A percentile compares a stretch with the other conserved stretches of the same genome.
These are phyloP conservation scores for Phylloscopus trochilus DNA, from an alignment of 2,113 vertebrate genomes.

Conservation along the genomic window DNA sequence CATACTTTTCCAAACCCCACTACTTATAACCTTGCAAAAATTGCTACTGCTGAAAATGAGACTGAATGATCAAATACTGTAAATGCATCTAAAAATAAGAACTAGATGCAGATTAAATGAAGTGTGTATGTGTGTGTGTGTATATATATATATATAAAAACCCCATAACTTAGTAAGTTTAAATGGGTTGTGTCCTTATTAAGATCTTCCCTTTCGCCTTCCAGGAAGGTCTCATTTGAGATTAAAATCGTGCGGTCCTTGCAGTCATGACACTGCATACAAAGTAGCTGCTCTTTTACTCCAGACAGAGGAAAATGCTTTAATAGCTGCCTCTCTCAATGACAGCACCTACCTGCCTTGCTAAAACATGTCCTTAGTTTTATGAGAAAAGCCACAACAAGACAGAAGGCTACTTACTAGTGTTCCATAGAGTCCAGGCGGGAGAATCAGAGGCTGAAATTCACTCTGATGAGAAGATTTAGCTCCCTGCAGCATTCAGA, in stretches of 20 bases:
- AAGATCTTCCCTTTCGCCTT: neutral
- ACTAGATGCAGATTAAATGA: neutral
- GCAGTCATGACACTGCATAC: constrained; percentile 40
- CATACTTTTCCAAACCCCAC: neutral
- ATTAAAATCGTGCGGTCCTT: neutral
- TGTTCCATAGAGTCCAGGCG: constrained; percentile 48
- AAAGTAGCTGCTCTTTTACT: constrained; percentile 42
- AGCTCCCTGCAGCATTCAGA: constrained; percentile 43
- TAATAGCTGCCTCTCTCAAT: neutral
- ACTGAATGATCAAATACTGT: neutral
- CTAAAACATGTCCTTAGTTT: neutral
- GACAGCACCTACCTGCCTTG: neutral
- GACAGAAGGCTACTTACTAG: constrained; percentile 62
- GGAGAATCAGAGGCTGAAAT: neutral
- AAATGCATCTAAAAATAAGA: neutral
- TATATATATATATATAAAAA: too few relatives aligned
- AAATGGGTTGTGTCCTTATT: neutral
- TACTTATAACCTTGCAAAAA: neutral
- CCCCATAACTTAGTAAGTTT: neutral
- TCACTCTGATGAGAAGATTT: neutral
- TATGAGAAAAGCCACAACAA: neutral
- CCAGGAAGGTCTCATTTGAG: neutral
- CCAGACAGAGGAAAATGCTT: neutral
- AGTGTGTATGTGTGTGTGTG: neutral
- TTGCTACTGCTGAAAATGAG: neutral